Base-by-base conservation (phyloP, 2,797 vertebrate species). In the Onychomys leucogaster region DNA sequence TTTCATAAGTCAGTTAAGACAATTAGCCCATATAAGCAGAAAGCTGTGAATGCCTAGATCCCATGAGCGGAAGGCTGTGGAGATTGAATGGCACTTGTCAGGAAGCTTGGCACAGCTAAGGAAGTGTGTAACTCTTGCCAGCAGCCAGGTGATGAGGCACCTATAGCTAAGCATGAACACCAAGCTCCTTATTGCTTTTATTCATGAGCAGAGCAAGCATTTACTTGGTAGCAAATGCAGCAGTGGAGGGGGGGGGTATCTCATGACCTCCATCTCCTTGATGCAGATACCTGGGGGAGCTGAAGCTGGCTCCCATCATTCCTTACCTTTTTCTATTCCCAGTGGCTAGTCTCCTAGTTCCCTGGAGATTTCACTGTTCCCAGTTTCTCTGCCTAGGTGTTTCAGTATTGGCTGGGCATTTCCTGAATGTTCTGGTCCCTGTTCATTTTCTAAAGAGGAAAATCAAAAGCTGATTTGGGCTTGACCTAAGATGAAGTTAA, bases 381-480 rank as follows among this genome's bases (percentile, higher is more conserved):
- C 9, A 12, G 41, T 63, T 61, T 67, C n/a, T 1, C 75, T 41
- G 43, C 67, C 46, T 46, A 46, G 73, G 43, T 21, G 34, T 41
- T 61, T 89, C 23, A 16, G 25, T 86, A 80, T 83, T 17, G 27
- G 0, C 41, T 55, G 55, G 57, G n/a, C 7, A 43, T 90, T 65
- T 92, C 77, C 85, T 23, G 32, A 89, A 43, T 21, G 16, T 25
- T 29, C 37, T 77, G 9, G 2, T 87, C 14, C 13, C 91, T 80
- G 19, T 77, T 9, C 23, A 6, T 67, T 78, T 75, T 77, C 73
- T 52, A 11, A 23, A 69, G n/a, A 86, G 57, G 77, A 91, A 77
- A 95, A 94, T 94, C n/a, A 91, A 43, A 85, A 93, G 41, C 77
- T 65, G 67, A 82, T 86, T 80, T 63, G 78, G 41, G 43, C 27